Percentiles rank a stretch among this genome's conserved stretches.
Evolutionary conservation across 2,888 invertebrate species (phyloP).

Genomic region (Eupithecia exiguata): DNA sequence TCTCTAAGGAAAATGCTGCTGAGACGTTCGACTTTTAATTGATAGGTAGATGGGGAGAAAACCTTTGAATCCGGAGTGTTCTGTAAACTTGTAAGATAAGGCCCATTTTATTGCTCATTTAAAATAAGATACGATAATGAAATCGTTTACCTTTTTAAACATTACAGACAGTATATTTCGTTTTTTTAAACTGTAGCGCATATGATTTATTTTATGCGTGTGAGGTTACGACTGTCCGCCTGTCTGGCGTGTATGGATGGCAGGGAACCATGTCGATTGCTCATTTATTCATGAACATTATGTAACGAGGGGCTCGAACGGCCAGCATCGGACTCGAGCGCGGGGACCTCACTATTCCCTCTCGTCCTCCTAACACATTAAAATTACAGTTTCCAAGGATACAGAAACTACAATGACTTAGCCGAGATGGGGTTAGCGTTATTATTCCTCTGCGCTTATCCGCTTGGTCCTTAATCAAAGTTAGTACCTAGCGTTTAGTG

Average conservation of each 20-base stretch:
- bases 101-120: slow-evolving; percentile 3
- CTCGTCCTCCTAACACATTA: slow-evolving; percentile 71
- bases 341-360: slow-evolving; percentile 68
- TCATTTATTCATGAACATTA: slow-evolving; percentile 49
- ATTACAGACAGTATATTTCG: not conserved
- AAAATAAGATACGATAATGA: not conserved
- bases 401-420: slow-evolving; percentile 73
- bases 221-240: not conserved
- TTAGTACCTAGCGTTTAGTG: slow-evolving; percentile 70
- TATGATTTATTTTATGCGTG: not conserved
- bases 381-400: slow-evolving; percentile 81
- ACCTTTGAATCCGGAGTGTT: slow-evolving; percentile 37
- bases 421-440: slow-evolving; percentile 72
- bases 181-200: not conserved
- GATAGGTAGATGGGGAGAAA: slow-evolving; percentile 54
- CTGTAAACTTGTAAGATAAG: slow-evolving; percentile 30
- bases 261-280: slow-evolving; percentile 2
- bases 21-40: slow-evolving; percentile 78
- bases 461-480: slow-evolving; percentile 75
- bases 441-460: slow-evolving; percentile 78
- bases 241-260: not conserved
- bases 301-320: slow-evolving; percentile 52
- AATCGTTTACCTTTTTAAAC: slow-evolving; percentile 2
- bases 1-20: slow-evolving; percentile 75
- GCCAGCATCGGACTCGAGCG: slow-evolving; percentile 48